phyloP scores from a whole-genome alignment of 2,888 invertebrate species.

The Eulithis prunata region DNA sequence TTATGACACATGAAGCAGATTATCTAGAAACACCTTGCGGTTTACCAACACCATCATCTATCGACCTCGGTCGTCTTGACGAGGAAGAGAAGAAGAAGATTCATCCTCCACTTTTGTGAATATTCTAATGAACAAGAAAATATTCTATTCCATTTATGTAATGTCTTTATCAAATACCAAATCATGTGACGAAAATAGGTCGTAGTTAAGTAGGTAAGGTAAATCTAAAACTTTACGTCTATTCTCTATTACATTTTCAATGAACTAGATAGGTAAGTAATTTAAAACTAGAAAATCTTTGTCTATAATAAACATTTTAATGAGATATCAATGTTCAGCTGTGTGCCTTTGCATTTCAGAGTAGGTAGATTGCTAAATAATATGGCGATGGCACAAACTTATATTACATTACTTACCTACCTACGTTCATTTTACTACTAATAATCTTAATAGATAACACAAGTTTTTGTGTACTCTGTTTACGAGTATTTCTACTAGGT shows the following conservation, averaged over 20 bases:
- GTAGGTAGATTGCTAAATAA: slow-evolving; percentile 27
- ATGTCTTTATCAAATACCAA: too few species aligned
- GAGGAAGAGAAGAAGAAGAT: slow-evolving; percentile 87
- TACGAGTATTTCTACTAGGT: too few species aligned
- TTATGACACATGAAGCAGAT: slow-evolving; percentile 89
- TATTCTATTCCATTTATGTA: too few species aligned
- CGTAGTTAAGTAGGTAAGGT: background rate
- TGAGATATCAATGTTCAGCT: slow-evolving; percentile 36
- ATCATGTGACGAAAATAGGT: too few species aligned
- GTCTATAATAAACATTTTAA: background rate
- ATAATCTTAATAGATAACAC: too few species aligned
- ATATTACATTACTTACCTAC: too few species aligned
- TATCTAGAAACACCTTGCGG: slow-evolving; percentile 89
- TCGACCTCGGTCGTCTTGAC: slow-evolving; percentile 87
- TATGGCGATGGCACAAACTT: too few species aligned
- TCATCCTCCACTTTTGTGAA: slow-evolving; percentile 83
- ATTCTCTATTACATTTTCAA: background rate
- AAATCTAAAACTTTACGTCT: background rate
- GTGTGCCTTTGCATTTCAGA: slow-evolving; percentile 58
- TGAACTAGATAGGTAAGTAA: background rate
- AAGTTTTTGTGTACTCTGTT: too few species aligned
- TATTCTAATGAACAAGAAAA: background rate
- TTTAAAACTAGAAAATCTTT: background rate
- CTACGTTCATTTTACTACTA: too few species aligned
- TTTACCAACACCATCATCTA: slow-evolving; percentile 88